A percentile compares a stretch with the other conserved stretches of the same genome.
These are phyloP conservation scores for Lasioglossum albipes DNA, from an alignment of 1,140 invertebrate genomes.

Conservation along the genomic window DNA sequence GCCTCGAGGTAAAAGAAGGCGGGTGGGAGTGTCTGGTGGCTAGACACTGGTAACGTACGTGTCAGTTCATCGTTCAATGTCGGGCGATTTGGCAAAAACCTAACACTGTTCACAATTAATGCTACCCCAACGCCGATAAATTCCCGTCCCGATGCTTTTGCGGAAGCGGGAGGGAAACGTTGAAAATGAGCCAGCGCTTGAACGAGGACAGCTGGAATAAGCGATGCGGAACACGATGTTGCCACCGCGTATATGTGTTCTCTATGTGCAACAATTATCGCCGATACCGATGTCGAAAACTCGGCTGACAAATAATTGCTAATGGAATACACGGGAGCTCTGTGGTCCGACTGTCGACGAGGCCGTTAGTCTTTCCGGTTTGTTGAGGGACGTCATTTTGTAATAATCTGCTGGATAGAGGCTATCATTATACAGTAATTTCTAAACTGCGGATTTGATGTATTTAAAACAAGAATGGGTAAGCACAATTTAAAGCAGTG, in stretches of 20 bases:
- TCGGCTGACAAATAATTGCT: background rate
- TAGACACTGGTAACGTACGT: no score
- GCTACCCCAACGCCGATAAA: slow-evolving; percentile 47
- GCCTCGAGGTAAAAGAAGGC: background rate
- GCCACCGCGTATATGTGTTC: slow-evolving; percentile 48
- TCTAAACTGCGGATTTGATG: no score
- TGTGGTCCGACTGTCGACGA: background rate
- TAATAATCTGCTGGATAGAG: background rate
- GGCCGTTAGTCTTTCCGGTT: background rate
- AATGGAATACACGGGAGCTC: background rate
- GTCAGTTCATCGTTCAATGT: slow-evolving; percentile 35
- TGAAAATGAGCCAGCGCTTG: slow-evolving; percentile 61
- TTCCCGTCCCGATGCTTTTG: slow-evolving; percentile 41
- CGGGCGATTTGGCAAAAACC: slow-evolving; percentile 45
- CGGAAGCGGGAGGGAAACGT: slow-evolving; percentile 54
- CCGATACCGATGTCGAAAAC: slow-evolving; percentile 25
- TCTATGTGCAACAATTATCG: slow-evolving; percentile 55
- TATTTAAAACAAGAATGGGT: no score
- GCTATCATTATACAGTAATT: no score
- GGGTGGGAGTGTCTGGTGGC: background rate
- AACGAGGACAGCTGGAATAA: slow-evolving; percentile 57
- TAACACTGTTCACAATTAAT: slow-evolving; percentile 54
- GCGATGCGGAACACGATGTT: slow-evolving; percentile 60
- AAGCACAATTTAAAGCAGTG: no score
- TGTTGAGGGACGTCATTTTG: background rate